Evolutionary conservation across 2,113 vertebrate genomes (phyloP).

Genomic region (Coracopsis vasa): DNA sequence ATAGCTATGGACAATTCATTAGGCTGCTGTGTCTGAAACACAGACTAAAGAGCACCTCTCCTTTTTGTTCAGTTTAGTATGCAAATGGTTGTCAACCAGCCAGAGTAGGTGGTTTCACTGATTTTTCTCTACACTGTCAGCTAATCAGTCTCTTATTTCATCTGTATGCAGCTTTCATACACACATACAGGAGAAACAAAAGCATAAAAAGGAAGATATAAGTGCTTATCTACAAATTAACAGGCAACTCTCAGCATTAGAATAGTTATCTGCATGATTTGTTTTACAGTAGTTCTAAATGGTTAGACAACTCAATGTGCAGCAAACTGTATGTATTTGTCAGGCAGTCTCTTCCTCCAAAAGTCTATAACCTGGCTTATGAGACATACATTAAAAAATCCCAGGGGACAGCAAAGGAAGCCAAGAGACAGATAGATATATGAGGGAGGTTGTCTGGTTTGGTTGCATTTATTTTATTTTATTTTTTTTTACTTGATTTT

Average conservation of each 20-base stretch:
- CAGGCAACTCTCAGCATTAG: neutral
- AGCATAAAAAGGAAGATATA: neutral
- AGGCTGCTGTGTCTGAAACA: neutral
- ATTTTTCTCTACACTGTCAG: slow-evolving; percentile 3
- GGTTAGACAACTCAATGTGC: neutral
- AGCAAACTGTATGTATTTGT: neutral
- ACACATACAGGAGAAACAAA: neutral
- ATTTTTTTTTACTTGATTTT: neutral
- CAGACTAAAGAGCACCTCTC: neutral
- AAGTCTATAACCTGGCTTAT: slow-evolving; percentile 1
- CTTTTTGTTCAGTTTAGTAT: slow-evolving; percentile 11
- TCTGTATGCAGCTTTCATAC: slow-evolving; percentile 24
- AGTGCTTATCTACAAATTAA: neutral
- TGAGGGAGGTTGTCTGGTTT: neutral
- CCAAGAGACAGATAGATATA: neutral
- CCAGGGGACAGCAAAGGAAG: neutral
- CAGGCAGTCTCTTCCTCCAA: neutral
- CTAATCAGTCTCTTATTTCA: slow-evolving; percentile 30
- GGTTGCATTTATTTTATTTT: neutral
- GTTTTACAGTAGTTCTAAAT: neutral
- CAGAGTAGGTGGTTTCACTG: slow-evolving; percentile 6
- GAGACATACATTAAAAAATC: slow-evolving; percentile 16
- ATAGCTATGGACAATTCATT: neutral
- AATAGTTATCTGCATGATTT: neutral
- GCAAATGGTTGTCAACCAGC: slow-evolving; percentile 24